phyloP scores from a whole-genome alignment of 2,888 invertebrate genomes.

The Erebia palarica region DNA sequence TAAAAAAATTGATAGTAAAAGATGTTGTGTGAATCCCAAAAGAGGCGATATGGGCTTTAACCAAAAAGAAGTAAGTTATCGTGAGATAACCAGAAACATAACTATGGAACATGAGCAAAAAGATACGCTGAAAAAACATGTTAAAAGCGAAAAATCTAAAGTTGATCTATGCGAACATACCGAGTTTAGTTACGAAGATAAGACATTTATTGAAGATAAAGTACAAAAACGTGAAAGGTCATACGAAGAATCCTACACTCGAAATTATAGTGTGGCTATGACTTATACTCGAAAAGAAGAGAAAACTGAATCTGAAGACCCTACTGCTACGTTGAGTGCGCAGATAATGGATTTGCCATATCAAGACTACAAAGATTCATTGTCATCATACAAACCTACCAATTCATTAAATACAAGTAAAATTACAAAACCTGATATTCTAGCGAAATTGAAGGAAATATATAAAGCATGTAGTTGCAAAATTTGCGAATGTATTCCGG shows the following conservation, averaged over 20 bases:
- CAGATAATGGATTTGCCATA: conserved; percentile 57
- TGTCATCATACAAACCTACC: conserved; percentile 23
- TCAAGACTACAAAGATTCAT: conserved; percentile 47
- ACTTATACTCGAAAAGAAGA: conserved; percentile 36
- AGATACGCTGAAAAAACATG: background rate
- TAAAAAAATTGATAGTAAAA: background rate
- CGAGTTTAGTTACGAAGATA: conserved; percentile 22
- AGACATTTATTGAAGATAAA: conserved; percentile 12
- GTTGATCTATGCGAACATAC: conserved; percentile 23
- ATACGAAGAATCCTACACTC: conserved; percentile 27
- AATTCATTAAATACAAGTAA: conserved; percentile 23
- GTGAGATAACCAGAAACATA: background rate
- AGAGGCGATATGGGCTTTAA: background rate
- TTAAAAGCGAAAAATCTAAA: conserved; percentile 21
- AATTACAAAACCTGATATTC: conserved; percentile 51
- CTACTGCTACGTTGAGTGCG: conserved; percentile 53
- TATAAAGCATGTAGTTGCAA: conserved; percentile 69
- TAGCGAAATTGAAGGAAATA: conserved; percentile 59
- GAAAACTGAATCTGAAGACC: conserved; percentile 38
- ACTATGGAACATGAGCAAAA: conserved; percentile 6
- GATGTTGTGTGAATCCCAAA: background rate
- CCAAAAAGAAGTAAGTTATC: background rate
- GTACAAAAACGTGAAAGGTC: conserved; percentile 15
- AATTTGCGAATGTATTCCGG: conserved; percentile 62
- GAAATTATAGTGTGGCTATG: conserved; percentile 24